Evolutionary conservation across 2,113 vertebrate genomes (phyloP).

Genomic region (Siniperca knerii): DNA sequence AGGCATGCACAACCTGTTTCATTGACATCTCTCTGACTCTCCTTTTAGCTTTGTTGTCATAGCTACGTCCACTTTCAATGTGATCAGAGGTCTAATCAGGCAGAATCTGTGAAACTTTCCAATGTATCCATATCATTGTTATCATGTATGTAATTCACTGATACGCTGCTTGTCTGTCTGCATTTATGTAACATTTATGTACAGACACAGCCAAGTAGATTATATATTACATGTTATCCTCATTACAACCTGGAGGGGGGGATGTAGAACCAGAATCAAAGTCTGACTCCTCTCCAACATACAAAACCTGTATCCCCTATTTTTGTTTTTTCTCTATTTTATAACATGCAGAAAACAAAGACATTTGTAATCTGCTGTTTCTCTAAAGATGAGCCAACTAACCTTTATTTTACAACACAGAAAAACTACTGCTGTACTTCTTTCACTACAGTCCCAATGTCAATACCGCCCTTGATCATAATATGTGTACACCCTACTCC

Average conservation of each 20-base stretch:
- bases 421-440: constrained; percentile 1
- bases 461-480: constrained; percentile 25
- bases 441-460: constrained; percentile 15
- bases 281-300: neutral
- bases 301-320: neutral
- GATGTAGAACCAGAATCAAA: constrained; percentile 69
- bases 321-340: constrained; percentile 27
- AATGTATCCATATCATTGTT: neutral
- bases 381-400: constrained; percentile 39
- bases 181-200: constrained; percentile 15
- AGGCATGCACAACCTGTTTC: neutral
- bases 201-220: constrained; percentile 24
- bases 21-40: neutral
- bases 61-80: neutral
- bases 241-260: constrained; percentile 66
- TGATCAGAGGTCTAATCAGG: neutral
- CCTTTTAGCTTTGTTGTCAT: constrained; percentile 5
- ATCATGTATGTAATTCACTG: constrained; percentile 1
- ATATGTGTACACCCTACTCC: constrained; percentile 1
- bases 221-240: constrained; percentile 15
- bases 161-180: neutral
- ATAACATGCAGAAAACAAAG: constrained; percentile 29
- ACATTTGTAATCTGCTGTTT: constrained; percentile 33
- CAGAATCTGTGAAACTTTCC: neutral
- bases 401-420: constrained; percentile 34